Evolutionary conservation across 2,888 invertebrate genomes (phyloP), one percentile per base, ranked within the genome.

Genomic region (Drosophila mercatorum): DNA sequence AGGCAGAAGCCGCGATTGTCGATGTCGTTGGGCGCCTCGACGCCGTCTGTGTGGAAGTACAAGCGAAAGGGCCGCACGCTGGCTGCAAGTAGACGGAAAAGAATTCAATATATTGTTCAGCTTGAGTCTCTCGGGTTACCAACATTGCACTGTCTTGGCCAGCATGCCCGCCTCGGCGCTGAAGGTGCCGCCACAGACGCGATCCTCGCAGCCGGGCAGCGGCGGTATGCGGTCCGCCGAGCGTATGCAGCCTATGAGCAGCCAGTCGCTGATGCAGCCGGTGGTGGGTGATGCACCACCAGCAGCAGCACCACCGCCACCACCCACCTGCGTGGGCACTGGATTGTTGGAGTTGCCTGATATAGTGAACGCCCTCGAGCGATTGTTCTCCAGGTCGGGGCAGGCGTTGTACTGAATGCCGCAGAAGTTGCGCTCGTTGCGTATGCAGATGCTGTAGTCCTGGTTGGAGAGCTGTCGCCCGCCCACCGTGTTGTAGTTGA

Each of bases 401-500:
- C 97, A 97, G 5, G 95, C 95, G 17, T 95, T 95, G 90, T 97
- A 97, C 85, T 97, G 97, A 52, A 97, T 96, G 0, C 97, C 96
- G 82, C 97, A 98, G 91, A 97, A 97, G 91, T 97, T 97, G 71
- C 96, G 94, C 91, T 97, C 97, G 90, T 95, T 96, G 38, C 97
- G 93, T 46, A 97, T 94, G 91, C 97, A 98, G 74, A 97, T 95
- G 75, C 97, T 96, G 91, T 98, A 98, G 92, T 97, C 97, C 91
- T 97, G 97, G 92, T 97, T 97, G 64, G 97, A 97, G 22, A 97
- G 94, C 88, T 97, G 97, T 3, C 96, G 93, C 0, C 97, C 97
- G 0, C 94, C 94, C 0, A 94, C 93, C 0, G 96, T 95, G 79
- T 97, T 96, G 90, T 96, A 98, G 93, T 98, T 98, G 92, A 96